Evolutionary conservation across 2,888 invertebrate species (phyloP), one percentile per base, ranked within the genome.

Genomic region (Apamea epomidion): DNA sequence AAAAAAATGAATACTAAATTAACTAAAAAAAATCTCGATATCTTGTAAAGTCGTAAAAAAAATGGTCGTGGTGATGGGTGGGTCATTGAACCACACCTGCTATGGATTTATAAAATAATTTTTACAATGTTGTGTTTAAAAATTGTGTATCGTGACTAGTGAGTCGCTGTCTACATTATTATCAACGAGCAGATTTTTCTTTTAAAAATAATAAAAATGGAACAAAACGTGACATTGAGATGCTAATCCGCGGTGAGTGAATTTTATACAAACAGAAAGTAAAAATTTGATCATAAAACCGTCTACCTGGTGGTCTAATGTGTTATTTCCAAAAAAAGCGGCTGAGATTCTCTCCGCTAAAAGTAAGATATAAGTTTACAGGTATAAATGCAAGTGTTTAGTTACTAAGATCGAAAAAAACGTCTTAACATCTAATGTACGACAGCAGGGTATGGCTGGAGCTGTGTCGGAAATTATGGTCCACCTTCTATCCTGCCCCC

Each of bases 231-330:
- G 81, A 84, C 75, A 81, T 45, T 42, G 25, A 37, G 58, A 86
- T 79, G 81, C 51, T 80, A 80, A 84, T 81, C 60, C 29, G 45
- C 16, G 75, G 71, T 81, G 79, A 84, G 78, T 62, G 65, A 83
- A 76, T 86, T 77, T 75, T 48, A 71, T 69, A 60, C n/a, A 77
- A 73, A 73, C 76, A 75, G 77, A 79, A 79, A 84, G 84, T 67
- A 65, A 76, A 83, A 77, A 84, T 80, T 77, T 79, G 81, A 75
- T 76, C 79, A 80, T 48, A 80, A 76, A 51, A 71, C 32, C 14
- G 37, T 48, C 73, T 62, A 16, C 32, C 71, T 14, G 37, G n/a
- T 71, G 68, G 42, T 62, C 29, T 74, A 75, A 70, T 62, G 29
- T 51, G 32, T 58, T 10, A 69, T 73, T 37, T 76, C 37, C 32